Evolutionary conservation across 1,140 invertebrate genomes (phyloP), one percentile per base, ranked within the genome.

Genomic region (Drosophila ironensis): DNA sequence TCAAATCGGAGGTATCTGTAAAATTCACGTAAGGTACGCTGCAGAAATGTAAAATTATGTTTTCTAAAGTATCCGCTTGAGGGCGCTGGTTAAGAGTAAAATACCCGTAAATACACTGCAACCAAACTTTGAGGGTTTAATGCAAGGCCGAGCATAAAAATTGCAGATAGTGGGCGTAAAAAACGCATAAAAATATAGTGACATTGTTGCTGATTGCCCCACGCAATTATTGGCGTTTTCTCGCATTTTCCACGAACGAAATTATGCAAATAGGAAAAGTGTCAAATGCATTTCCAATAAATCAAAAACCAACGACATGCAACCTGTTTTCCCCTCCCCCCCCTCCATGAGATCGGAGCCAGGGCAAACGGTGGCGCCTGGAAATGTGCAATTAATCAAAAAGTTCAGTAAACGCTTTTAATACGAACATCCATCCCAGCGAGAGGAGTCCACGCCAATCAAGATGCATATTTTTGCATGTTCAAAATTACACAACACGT

Each of bases 381-480:
- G 75, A 63, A 61, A 72, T 42, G 42, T 17, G 69, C 54, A 73
- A 82, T 82, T 84, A 82, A 84, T 84, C 78, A 82, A 84, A 22
- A 70, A 57, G 53, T 60, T 64, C 69, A 56, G 42, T 37, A 64
- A 64, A 64, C 60, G 60, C 57, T 64, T 64, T 61, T 48, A 38
- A 63, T 60, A 24, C 24, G n/a, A 38, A 27, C 27, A 27, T 30
- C 30, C 22, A 30, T 33, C 37, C 28, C 46, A n/a, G n/a, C 17
- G 12, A 3, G 33, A 48, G 35, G 42, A 68, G 41, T 56, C 63
- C 50, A 37, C 51, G 71, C 54, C 78, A 84, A 84, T 82, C 73
- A 73, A 70, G 73, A 84, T 82, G 59, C 73, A 77, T 70, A 73
- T 84, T 73, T 70, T 68, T 73, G 63, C 72, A 63, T 80, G 68